Conservation (phyloP, 2,888 invertebrate genomes). For the Amphipyra tragopoginis region DNA sequence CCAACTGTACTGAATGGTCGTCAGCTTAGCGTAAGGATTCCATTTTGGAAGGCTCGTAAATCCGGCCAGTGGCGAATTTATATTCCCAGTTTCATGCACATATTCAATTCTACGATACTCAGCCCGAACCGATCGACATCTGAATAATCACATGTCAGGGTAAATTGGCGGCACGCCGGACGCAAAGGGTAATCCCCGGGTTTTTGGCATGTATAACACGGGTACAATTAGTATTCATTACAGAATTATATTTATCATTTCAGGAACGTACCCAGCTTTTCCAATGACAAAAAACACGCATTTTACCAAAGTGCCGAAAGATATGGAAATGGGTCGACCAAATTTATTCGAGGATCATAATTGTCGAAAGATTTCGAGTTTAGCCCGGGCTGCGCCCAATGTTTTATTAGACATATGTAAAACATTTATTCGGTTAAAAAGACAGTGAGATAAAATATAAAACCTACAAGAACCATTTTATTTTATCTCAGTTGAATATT, state of each 20-base stretch:
- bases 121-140: slow-evolving; percentile 58
- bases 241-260: slow-evolving; percentile 39
- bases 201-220: slow-evolving; percentile 40
- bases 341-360: slow-evolving; percentile 43
- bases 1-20: slow-evolving; percentile 33
- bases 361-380: slow-evolving; percentile 48
- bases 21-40: slow-evolving; percentile 43
- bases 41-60: slow-evolving; percentile 58
- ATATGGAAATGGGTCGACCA: slow-evolving; percentile 40
- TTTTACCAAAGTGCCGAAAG: slow-evolving; percentile 31
- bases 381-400: slow-evolving; percentile 8
- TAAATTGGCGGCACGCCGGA: slow-evolving; percentile 53
- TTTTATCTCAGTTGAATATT: background rate
- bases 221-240: slow-evolving; percentile 51
- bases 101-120: slow-evolving; percentile 60
- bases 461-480: background rate
- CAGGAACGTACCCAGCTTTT: slow-evolving; percentile 24
- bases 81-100: slow-evolving; percentile 60
- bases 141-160: slow-evolving; percentile 64
- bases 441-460: slow-evolving; percentile 5
- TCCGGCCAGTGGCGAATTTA: slow-evolving; percentile 59
- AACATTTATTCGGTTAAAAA: slow-evolving; percentile 10
- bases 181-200: slow-evolving; percentile 42
- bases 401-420: slow-evolving; percentile 30
- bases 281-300: slow-evolving; percentile 32